phyloP scores from a whole-genome alignment of 2,888 invertebrate species.

The Trachelus troglodyta region DNA sequence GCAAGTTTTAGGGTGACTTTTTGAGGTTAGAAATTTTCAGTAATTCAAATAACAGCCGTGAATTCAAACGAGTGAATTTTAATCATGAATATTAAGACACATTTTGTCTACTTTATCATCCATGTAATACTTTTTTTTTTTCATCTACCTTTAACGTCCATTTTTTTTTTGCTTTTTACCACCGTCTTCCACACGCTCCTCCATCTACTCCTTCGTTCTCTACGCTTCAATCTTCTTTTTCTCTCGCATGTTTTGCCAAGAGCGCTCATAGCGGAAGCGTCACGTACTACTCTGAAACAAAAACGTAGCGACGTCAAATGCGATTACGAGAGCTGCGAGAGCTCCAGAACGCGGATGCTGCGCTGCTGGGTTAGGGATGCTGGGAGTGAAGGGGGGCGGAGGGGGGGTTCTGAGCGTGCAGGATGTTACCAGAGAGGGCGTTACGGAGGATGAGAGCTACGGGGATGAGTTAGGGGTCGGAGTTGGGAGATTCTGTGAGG shows the following conservation, averaged over 20 bases:
- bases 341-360: constrained; percentile 64
- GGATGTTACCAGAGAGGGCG: constrained; percentile 33
- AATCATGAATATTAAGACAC: neutral
- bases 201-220: constrained; percentile 23
- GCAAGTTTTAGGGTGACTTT: neutral
- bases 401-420: constrained; percentile 30
- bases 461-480: constrained; percentile 13
- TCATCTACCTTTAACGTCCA: neutral
- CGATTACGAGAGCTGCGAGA: constrained; percentile 63
- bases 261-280: constrained; percentile 61
- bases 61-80: neutral
- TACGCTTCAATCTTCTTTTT: constrained; percentile 33
- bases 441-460: constrained; percentile 17
- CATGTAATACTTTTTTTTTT: neutral
- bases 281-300: constrained; percentile 66
- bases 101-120: neutral
- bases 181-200: constrained; percentile 26
- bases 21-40: neutral
- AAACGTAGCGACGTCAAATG: constrained; percentile 66
- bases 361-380: constrained; percentile 54
- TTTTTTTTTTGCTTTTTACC: constrained; percentile 8
- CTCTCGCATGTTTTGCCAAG: constrained; percentile 50
- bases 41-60: neutral
- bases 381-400: constrained; percentile 5
- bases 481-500: constrained; percentile 43